A percentile compares a stretch with the other conserved stretches of the same genome.
Evolutionary conservation across 1,140 invertebrate genomes (phyloP).

Genomic region (Calosoma granatense): DNA sequence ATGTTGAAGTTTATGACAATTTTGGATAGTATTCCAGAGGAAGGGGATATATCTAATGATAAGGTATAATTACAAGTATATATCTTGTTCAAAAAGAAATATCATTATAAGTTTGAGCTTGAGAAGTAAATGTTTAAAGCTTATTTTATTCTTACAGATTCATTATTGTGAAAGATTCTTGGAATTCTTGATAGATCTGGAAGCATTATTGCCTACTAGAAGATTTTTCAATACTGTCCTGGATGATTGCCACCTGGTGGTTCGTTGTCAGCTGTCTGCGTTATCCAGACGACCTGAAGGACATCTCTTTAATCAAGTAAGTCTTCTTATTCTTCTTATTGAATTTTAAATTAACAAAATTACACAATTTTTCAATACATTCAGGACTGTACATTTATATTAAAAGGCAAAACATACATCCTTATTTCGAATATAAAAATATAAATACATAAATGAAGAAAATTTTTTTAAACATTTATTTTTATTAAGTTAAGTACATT

Average conservation of each 20-base stretch:
- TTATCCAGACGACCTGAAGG: conserved; percentile 72
- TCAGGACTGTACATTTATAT: too few relatives aligned
- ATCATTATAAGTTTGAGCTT: too few relatives aligned
- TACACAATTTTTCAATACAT: neutral
- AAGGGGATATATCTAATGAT: conserved; percentile 46
- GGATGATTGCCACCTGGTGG: conserved; percentile 90
- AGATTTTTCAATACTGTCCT: conserved; percentile 95
- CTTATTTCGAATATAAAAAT: too few relatives aligned
- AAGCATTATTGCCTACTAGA: conserved; percentile 87
- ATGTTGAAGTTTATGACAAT: conserved; percentile 86
- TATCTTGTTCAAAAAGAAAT: neutral
- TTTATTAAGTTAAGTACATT: neutral
- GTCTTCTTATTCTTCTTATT: conserved; percentile 26
- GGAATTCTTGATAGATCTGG: conserved; percentile 92
- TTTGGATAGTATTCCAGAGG: conserved; percentile 61
- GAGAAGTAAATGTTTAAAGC: too few relatives aligned
- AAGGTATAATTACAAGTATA: conserved; percentile 33
- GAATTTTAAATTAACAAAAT: conserved; percentile 12
- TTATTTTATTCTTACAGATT: conserved; percentile 33
- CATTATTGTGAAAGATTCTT: conserved; percentile 93
- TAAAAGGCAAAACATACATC: too few relatives aligned
- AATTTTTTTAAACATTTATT: conserved; percentile 8
- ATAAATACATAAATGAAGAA: conserved; percentile 9
- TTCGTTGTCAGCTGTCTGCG: conserved; percentile 73
- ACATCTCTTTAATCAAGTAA: conserved; percentile 82